Base-by-base conservation (phyloP, 2,888 invertebrate species). In the Stenurella melanura region DNA sequence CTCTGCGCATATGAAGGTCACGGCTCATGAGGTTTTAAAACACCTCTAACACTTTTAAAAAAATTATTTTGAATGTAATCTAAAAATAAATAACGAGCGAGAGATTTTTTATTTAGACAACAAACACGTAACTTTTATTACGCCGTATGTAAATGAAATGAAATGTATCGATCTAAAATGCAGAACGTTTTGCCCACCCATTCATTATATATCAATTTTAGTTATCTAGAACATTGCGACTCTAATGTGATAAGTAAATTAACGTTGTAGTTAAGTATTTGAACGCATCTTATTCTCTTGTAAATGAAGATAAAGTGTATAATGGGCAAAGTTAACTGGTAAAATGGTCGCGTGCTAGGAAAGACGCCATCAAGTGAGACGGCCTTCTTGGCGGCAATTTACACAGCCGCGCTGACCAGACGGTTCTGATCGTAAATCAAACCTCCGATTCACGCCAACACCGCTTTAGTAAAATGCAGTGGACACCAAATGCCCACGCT, bases 341-440 rank as follows among this genome's bases (percentile, higher is more conserved):
- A 68, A 68, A 69, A 57, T 69, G 72, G 72, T 72, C 72, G 72
- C 72, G 72, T 72, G 72, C 72, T 72, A 58, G 60, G 19, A 60
- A 56, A 61, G 71, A 72, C 72, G 63, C 72, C 58, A 30, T 42
- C 73, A 56, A 56, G 56, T 64, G 66, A 64, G 66, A 64, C 66
- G 73, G 73, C 66, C 63, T 66, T 56, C 73, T 73, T 56, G 73
- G 61, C 54, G 66, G 73, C 64, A 73, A 66, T 66, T 64, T 66
- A 34, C 18, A 26, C 58, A 63, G 72, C 15, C 72, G 72, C 42
- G 72, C 50, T 34, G 63, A 19, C 74, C 74, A 74, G 74, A 74
- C 74, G 58, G 64, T 56, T 63, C n/a, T 58, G 60, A 58, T 74
- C 67, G 67, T 74, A 74, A 74, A 74, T 74, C 74, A 60, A 74